Base-by-base conservation (phyloP, 2,888 invertebrate genomes). In the Drosophila pseudotakahashii region DNA sequence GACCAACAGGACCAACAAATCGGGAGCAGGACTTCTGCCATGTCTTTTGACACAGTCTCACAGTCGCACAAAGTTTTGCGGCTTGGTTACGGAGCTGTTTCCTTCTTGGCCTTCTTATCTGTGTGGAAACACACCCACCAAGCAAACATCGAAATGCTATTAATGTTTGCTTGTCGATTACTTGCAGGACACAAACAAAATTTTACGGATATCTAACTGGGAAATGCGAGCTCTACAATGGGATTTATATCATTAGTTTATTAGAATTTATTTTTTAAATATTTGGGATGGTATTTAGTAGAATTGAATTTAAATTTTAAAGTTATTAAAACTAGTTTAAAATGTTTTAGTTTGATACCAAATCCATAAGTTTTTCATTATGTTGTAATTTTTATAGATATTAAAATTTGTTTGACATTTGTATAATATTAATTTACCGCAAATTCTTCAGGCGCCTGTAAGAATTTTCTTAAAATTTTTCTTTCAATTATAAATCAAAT, bases 121-220 rank as follows among this genome's bases (percentile, higher is more conserved):
- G 60, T 55, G 68, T 62, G 58, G 47, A 42, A 53, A 44, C 51
- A 36, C 55, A 42, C 55, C 50, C 77, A 61, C 74, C 70, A 61
- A 72, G 76, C 71, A 84, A 82, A 82, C 81, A 84, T 67, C 70
- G 62, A 79, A 79, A 73, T 52, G 71, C 79, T 67, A 75, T 84
- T 84, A 84, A 76, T 81, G 68, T 58, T 63, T 41, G 55, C 52
- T 32, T 53, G 36, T 41, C 37, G 48, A 54, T 34, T 34, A 19
- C 48, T 34, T 19, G 32, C 48, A 34, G 48, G 48, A 13, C 32
- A 48, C 16, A n/a, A 11, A 48, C 16, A 13, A 34, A 11, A 34
- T 34, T 19, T 30, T 11, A 14, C 11, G 16, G 30, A 32, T 32
- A 34, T 47, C 16, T 32, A 32, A 16, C 47, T 16, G 16, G 10